phyloP scores from a whole-genome alignment of 2,888 invertebrate genomes.

The Dilophus febrilis region DNA sequence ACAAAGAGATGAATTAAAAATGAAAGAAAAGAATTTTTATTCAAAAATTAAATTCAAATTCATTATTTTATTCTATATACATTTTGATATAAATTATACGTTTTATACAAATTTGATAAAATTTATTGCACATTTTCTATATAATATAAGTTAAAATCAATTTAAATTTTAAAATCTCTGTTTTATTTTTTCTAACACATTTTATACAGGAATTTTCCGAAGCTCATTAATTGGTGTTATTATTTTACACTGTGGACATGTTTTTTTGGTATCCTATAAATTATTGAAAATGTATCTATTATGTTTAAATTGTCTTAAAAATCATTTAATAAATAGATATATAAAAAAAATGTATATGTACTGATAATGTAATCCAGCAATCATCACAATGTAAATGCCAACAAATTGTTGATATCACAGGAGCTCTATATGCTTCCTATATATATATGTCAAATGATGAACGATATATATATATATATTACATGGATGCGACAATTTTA shows the following conservation, averaged over 20 bases:
- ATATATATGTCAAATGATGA: not conserved
- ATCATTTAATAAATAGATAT: not conserved
- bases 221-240: constrained; percentile 7
- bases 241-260: constrained; percentile 9
- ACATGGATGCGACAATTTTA: too few relatives aligned
- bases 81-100: too few relatives aligned
- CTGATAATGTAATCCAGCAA: constrained; percentile 13
- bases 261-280: constrained; percentile 8
- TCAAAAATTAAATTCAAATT: too few relatives aligned
- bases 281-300: not conserved
- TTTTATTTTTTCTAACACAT: too few relatives aligned
- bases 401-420: constrained; percentile 47
- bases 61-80: too few relatives aligned
- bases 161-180: too few relatives aligned
- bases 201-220: constrained; percentile 8
- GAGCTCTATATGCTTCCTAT: constrained; percentile 43
- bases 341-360: constrained; percentile 16
- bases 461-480: too few relatives aligned
- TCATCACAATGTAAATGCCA: constrained; percentile 52
- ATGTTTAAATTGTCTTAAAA: not conserved
- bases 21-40: too few relatives aligned
- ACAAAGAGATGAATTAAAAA: too few relatives aligned
- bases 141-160: too few relatives aligned
- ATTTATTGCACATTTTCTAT: too few relatives aligned
- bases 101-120: too few relatives aligned